A percentile compares a stretch with the other conserved stretches of the same genome.
Evolutionary conservation across 2,888 invertebrate genomes (phyloP).

Genomic region (Caenorhabditis drosophilae): DNA sequence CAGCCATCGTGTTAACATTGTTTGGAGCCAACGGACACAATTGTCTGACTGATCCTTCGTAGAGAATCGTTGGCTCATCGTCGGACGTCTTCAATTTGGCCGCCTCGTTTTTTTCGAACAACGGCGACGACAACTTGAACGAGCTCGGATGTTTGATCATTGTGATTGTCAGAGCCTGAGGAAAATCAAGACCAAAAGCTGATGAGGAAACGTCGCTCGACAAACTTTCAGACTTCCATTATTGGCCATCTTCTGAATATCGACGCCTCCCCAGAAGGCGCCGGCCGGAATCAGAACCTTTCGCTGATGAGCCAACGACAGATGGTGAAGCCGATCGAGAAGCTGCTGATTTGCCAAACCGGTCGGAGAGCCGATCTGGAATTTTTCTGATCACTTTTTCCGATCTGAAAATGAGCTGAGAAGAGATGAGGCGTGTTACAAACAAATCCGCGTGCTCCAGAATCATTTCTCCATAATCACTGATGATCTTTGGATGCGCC

Average conservation of each 20-base stretch:
- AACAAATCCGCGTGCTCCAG: conserved; percentile 72
- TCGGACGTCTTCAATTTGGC: conserved; percentile 60
- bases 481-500: conserved; percentile 73
- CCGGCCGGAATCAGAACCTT: conserved; percentile 73
- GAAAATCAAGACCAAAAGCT: too few relatives aligned
- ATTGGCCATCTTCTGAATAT: conserved; percentile 74
- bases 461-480: conserved; percentile 71
- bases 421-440: too few relatives aligned
- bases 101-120: conserved; percentile 70
- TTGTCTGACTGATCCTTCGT: conserved; percentile 73
- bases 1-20: conserved; percentile 76
- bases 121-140: conserved; percentile 71
- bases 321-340: conserved; percentile 68
- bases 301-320: conserved; percentile 53
- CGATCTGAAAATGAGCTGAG: too few relatives aligned
- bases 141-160: conserved; percentile 74
- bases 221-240: conserved; percentile 71
- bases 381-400: not conserved
- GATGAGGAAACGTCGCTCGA: too few relatives aligned
- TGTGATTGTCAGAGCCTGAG: conserved; percentile 73
- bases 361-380: conserved; percentile 74
- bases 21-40: conserved; percentile 74
- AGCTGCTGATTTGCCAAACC: conserved; percentile 71
- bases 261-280: conserved; percentile 74
- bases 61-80: conserved; percentile 70